Percentiles rank a stretch among this genome's conserved stretches.
phyloP scores from a whole-genome alignment of 37 sponge, comb jelly and placozoan species.

The Lycopodina hypogea region DNA sequence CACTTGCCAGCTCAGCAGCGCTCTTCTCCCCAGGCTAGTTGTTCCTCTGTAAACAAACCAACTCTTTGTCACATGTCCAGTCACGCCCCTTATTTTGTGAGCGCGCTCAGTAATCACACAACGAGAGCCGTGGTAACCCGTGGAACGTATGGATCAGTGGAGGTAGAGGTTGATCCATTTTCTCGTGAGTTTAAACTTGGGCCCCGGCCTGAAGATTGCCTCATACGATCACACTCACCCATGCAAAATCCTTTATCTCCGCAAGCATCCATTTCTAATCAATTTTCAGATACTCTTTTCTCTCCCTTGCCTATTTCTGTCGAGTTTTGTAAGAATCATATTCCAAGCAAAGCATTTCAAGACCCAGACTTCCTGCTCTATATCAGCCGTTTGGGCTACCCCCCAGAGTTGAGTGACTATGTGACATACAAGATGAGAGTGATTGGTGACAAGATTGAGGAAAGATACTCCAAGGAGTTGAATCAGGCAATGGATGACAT shows the following conservation, averaged over 20 bases:
- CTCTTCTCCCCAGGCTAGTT: neutral
- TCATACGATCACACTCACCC: too few species aligned
- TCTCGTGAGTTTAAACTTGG: neutral
- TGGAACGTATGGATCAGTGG: constrained; percentile 2
- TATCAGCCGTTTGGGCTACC: neutral
- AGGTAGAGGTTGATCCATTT: constrained; percentile 14
- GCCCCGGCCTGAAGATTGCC: neutral
- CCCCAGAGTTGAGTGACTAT: neutral
- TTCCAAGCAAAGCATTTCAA: neutral
- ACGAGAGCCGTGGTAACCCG: neutral
- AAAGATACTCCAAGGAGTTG: constrained; percentile 12
- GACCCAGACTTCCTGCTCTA: constrained; percentile 13
- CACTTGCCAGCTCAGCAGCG: neutral
- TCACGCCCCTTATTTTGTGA: neutral
- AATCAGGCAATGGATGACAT: constrained; percentile 34
- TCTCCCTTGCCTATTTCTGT: neutral
- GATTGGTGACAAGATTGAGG: constrained; percentile 27
- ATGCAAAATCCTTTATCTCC: too few species aligned
- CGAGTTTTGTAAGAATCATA: neutral
- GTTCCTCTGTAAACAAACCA: neutral
- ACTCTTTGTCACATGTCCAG: neutral
- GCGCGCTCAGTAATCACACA: too few species aligned
- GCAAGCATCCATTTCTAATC: neutral
- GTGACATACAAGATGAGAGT: constrained; percentile 21
- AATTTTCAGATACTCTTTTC: neutral